phyloP scores from a whole-genome alignment of 30 jellyfish, hydroid and myxozoan species.

The Phacellophora camtschatica region DNA sequence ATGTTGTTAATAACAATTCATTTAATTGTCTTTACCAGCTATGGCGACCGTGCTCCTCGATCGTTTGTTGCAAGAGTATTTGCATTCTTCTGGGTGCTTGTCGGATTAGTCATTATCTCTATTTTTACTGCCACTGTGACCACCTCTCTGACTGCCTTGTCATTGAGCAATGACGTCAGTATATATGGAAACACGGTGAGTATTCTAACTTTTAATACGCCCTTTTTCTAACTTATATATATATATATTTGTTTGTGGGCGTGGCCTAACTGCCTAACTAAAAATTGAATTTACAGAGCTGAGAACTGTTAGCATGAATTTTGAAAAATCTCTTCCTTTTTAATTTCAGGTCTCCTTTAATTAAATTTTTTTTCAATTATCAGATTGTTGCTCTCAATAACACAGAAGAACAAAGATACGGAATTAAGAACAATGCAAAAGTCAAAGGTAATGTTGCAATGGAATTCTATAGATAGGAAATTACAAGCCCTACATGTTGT shows the following conservation, averaged over 20 bases:
- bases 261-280: no score
- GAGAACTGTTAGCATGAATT: no score
- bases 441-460: slow-evolving; percentile 52
- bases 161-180: slow-evolving; percentile 90
- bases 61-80: slow-evolving; percentile 95
- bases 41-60: slow-evolving; percentile 99
- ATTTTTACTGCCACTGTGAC: slow-evolving; percentile 98
- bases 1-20: no score
- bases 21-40: slow-evolving; percentile 45
- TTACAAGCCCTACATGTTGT: not conserved
- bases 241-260: no score
- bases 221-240: not conserved
- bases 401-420: slow-evolving; percentile 97
- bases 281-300: no score
- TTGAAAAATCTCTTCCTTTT: no score
- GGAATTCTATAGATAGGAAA: not conserved
- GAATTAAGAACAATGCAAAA: slow-evolving; percentile 91
- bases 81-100: slow-evolving; percentile 97
- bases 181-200: slow-evolving; percentile 87
- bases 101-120: slow-evolving; percentile 94
- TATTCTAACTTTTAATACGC: not conserved
- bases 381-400: slow-evolving; percentile 78
- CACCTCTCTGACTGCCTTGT: slow-evolving; percentile 95
- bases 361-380: not conserved
- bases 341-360: not conserved